Evolutionary conservation across 2,113 vertebrate species (phyloP), one percentile per base, ranked within the genome.

Genomic region (Onychostruthus taczanowskii): DNA sequence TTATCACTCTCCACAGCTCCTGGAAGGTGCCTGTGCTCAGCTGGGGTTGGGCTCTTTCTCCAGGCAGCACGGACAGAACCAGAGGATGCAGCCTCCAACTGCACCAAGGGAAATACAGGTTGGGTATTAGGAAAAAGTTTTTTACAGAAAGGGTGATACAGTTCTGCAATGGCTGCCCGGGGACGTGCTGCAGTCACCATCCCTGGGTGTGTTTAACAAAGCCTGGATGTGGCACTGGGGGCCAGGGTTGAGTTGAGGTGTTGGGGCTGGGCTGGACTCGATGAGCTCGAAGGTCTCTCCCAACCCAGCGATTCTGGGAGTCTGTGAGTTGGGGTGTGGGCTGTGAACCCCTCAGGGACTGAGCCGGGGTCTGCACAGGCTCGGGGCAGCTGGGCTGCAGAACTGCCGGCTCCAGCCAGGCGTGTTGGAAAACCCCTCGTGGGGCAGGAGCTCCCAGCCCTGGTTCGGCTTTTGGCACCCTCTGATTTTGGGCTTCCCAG

Each of bases 71-170:
- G 35, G n/a, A 59, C n/a, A 35, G 3, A 59, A 59, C n/a, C n/a
- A 35, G 56, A 59, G 56, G 6, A 35, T n/a, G 35, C 56, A 59
- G n/a, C 10, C 56, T 35, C 22, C 3, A 16, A 13, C n/a, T 24
- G n/a, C 0, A 0, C 22, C n/a, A 59, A 16, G 56, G n/a, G 56
- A 35, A 59, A 59, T 35, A 0, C 0, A 24, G n/a, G 22, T 16
- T 59, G 56, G 15, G 24, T 7, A 24, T 24, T 1, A 24, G 56
- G 22, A 35, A 24, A 10, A 35, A 2, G n/a, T 59, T 35, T 35
- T 59, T 58, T 24, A 0, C 56, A 59, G 56, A 16, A n/a, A 24
- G 22, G 33, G 22, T 24, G n/a, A 59, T 35, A 5, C 35, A 59
- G 22, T 11, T 59, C 56, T 59, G 56, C 1, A 7, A 24, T 35